Percentiles rank a stretch among this genome's conserved stretches.
phyloP scores from a whole-genome alignment of 2,113 vertebrate genomes.

The Notarius lentiginosus region DNA sequence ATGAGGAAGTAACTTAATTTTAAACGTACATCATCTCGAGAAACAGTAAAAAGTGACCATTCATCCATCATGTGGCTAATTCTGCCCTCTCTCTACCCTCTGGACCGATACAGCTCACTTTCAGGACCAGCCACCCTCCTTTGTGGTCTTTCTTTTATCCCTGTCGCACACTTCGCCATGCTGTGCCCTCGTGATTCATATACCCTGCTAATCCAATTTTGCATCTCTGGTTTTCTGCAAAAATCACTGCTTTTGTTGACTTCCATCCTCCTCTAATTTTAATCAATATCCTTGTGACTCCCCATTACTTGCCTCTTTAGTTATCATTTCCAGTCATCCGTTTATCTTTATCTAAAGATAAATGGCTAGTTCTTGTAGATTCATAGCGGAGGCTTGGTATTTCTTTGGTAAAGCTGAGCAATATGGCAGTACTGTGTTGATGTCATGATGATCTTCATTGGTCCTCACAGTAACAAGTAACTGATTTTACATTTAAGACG shows the following conservation, averaged over 20 bases:
- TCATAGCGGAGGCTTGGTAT: not conserved
- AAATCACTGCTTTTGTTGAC: slow-evolving; percentile 12
- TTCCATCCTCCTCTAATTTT: not conserved
- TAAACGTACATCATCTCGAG: not conserved
- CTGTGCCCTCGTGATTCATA: slow-evolving; percentile 63
- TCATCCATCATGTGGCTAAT: not conserved
- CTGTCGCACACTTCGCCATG: not conserved
- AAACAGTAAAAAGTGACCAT: not conserved
- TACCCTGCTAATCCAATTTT: slow-evolving; percentile 69
- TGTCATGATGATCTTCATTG: not conserved
- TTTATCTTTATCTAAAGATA: not conserved
- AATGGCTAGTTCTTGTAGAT: not conserved
- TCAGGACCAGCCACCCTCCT: not conserved
- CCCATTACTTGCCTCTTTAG: not conserved
- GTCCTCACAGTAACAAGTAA: not conserved
- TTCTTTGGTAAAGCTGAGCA: not conserved
- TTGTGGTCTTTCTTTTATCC: not conserved
- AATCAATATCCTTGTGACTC: not conserved
- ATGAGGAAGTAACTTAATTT: not conserved
- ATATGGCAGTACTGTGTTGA: not conserved
- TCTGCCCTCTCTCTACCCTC: not conserved
- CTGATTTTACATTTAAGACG: not conserved
- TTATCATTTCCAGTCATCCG: not conserved
- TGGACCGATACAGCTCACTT: not conserved
- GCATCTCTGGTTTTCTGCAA: not conserved